Conservation (phyloP, 2,888 invertebrate genomes). For the Drosophila subquinaria region DNA sequence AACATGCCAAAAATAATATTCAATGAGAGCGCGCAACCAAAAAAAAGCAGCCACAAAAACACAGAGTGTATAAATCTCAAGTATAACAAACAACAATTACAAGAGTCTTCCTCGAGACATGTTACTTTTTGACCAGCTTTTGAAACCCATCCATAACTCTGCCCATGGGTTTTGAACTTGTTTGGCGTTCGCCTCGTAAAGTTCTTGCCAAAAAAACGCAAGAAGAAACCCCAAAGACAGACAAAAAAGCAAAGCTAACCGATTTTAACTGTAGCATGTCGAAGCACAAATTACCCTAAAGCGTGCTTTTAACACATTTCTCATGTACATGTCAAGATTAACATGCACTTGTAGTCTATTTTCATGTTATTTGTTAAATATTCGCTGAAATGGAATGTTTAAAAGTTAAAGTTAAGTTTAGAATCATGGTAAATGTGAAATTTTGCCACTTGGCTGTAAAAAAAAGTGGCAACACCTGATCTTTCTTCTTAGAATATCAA, state of each 20-base stretch:
- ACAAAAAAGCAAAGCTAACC: conserved; percentile 10
- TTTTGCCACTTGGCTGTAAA: neutral
- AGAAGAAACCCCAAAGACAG: conserved; percentile 3
- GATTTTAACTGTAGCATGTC: neutral
- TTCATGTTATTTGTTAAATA: neutral
- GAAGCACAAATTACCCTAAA: conserved; percentile 38
- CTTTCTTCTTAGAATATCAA: too few species aligned
- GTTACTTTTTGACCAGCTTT: conserved; percentile 30
- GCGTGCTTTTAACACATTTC: neutral
- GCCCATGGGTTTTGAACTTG: conserved; percentile 47
- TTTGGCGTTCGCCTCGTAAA: conserved; percentile 36
- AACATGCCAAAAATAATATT: conserved; percentile 81
- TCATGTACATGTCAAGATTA: neutral
- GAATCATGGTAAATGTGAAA: neutral
- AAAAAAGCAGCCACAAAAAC: neutral
- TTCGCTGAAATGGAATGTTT: neutral
- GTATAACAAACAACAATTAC: conserved; percentile 45
- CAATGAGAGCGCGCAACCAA: conserved; percentile 41
- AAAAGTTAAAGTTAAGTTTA: neutral
- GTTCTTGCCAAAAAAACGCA: conserved; percentile 29
- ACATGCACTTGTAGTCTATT: neutral
- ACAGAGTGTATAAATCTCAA: conserved; percentile 8
- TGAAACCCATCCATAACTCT: conserved; percentile 20
- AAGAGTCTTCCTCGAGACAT: conserved; percentile 5
- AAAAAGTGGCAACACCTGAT: neutral